phyloP scores from a whole-genome alignment of 2,113 vertebrate species.

The Rhodinocichla rosea region DNA sequence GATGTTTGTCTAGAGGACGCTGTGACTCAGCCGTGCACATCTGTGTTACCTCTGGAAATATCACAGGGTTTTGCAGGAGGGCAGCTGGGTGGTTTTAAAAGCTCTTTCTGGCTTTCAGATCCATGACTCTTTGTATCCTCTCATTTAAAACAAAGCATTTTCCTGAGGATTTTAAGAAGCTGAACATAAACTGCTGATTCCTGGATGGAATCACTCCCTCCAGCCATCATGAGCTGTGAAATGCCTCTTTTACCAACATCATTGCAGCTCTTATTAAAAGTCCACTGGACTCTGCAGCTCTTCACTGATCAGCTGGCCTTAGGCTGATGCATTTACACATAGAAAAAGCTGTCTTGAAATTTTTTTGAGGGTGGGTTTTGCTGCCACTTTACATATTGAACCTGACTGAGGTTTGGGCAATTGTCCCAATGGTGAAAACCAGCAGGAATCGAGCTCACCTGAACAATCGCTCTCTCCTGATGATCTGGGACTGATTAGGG shows the following conservation, averaged over 20 bases:
- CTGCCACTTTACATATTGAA: conserved; percentile 30
- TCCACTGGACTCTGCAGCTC: background rate
- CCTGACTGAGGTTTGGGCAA: conserved; percentile 51
- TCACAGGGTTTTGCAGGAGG: background rate
- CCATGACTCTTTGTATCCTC: background rate
- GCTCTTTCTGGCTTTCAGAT: background rate
- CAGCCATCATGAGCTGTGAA: background rate
- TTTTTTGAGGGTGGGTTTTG: background rate
- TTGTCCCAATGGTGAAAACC: conserved; percentile 17
- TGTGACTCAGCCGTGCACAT: background rate
- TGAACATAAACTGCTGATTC: background rate
- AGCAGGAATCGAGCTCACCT: background rate
- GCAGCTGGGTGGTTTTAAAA: background rate
- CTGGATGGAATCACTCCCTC: background rate
- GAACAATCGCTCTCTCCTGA: background rate
- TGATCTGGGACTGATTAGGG: conserved; percentile 43
- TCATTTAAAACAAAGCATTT: background rate
- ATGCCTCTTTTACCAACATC: background rate
- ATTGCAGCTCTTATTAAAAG: background rate
- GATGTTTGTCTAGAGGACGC: background rate
- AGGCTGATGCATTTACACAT: background rate
- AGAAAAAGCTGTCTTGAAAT: background rate
- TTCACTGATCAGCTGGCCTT: background rate
- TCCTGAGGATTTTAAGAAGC: background rate
- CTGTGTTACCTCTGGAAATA: background rate